Evolutionary conservation across 2,113 vertebrate genomes (phyloP).

Genomic region (Poeciliopsis occidentalis): DNA sequence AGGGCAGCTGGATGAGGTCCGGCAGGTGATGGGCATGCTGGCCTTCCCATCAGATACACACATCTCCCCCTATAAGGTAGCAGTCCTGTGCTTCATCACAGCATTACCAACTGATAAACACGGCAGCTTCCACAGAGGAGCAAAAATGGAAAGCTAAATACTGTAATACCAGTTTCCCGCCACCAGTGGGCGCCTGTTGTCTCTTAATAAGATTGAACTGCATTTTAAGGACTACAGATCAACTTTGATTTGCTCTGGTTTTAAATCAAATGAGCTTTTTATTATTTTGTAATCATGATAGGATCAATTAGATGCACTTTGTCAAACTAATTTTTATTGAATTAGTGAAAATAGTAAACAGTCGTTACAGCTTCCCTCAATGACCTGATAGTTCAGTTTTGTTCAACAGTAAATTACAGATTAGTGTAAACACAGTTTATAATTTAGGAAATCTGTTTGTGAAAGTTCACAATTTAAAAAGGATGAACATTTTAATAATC

Average conservation of each 20-base stretch:
- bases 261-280: neutral
- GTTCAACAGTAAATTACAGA: neutral
- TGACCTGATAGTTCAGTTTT: neutral
- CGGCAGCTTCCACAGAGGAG: neutral
- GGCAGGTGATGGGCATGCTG: conserved; percentile 99
- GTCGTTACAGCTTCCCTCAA: neutral
- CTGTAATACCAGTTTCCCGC: neutral
- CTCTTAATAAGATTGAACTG: neutral
- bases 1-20: conserved; percentile 96
- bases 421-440: neutral
- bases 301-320: too few species aligned
- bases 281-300: neutral
- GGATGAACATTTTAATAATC: too few species aligned
- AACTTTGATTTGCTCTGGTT: neutral
- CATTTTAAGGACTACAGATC: neutral
- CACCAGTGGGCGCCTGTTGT: neutral
- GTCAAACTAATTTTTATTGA: neutral
- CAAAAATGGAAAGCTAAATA: neutral
- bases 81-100: neutral
- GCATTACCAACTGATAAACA: neutral
- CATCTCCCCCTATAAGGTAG: conserved; percentile 98
- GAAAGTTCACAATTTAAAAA: too few species aligned
- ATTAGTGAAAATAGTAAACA: neutral
- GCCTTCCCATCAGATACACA: conserved; percentile 98
- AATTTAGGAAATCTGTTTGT: neutral